These are phyloP conservation scores for Tarsius wallacei DNA, from an alignment of 2,797 vertebrate genomes.

Conservation along the genomic window DNA sequence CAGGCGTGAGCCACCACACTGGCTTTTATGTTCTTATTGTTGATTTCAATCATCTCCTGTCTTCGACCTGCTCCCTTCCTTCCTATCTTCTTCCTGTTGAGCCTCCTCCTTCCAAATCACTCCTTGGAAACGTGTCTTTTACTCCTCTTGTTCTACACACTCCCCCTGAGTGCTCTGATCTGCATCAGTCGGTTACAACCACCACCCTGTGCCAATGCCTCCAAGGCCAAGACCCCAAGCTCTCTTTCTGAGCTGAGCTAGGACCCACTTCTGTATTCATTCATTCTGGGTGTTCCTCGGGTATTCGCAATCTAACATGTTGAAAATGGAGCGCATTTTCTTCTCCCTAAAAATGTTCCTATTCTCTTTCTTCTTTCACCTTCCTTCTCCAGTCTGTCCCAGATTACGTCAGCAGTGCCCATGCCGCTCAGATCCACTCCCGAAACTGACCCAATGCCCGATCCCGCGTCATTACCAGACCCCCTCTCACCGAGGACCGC, in stretches of 20 bases:
- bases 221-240: not conserved
- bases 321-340: not conserved
- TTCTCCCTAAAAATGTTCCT: not conserved
- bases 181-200: not conserved
- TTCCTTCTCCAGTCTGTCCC: not conserved
- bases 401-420: not conserved
- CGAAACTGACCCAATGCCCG: not conserved
- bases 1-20: too few relatives aligned
- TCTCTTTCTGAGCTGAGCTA: not conserved
- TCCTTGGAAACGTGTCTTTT: not conserved
- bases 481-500: not conserved
- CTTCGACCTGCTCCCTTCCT: not conserved
- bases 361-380: not conserved
- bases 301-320: not conserved
- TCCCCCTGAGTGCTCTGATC: not conserved
- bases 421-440: not conserved
- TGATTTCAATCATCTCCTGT: not conserved
- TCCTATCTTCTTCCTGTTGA: not conserved
- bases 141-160: not conserved
- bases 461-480: not conserved
- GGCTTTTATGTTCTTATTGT: too few relatives aligned
- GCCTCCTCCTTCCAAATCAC: not conserved
- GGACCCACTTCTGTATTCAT: not conserved
- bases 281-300: not conserved
- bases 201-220: rapidly evolving